Percentiles rank a stretch among this genome's conserved stretches.
phyloP scores from a whole-genome alignment of 2,113 vertebrate genomes.

The Fregata magnificens region DNA sequence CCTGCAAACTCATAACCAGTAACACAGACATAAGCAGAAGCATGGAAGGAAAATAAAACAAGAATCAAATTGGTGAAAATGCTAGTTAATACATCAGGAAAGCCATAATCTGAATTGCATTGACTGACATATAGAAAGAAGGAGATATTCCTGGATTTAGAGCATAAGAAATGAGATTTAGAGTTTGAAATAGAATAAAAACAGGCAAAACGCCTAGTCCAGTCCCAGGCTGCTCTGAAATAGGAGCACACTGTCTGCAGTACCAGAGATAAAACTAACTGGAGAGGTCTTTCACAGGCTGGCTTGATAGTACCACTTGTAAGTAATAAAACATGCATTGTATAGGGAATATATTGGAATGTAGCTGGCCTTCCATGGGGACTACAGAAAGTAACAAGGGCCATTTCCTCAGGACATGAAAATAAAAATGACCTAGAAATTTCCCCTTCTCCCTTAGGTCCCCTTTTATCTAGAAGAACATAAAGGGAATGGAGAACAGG shows the following conservation, averaged over 20 bases:
- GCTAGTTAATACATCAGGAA: not conserved
- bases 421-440: not conserved
- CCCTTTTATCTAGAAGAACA: not conserved
- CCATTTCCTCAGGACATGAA: not conserved
- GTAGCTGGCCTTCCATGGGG: not conserved
- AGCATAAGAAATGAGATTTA: not conserved
- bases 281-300: not conserved
- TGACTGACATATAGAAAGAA: not conserved
- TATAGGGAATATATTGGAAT: not conserved
- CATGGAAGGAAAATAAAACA: not conserved
- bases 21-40: not conserved
- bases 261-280: not conserved
- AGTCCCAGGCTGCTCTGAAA: not conserved
- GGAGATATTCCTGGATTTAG: not conserved
- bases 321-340: not conserved
- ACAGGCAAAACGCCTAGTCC: not conserved
- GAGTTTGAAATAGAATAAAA: not conserved
- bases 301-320: fast-evolving
- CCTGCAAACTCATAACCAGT: not conserved
- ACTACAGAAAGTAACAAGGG: not conserved
- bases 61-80: not conserved
- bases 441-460: not conserved
- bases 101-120: not conserved
- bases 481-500: not conserved
- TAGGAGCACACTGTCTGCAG: not conserved